Percentiles rank a stretch among this genome's conserved stretches.
Conservation (phyloP, 2,113 vertebrate genomes). For the Myanophis thanlyinensis region DNA sequence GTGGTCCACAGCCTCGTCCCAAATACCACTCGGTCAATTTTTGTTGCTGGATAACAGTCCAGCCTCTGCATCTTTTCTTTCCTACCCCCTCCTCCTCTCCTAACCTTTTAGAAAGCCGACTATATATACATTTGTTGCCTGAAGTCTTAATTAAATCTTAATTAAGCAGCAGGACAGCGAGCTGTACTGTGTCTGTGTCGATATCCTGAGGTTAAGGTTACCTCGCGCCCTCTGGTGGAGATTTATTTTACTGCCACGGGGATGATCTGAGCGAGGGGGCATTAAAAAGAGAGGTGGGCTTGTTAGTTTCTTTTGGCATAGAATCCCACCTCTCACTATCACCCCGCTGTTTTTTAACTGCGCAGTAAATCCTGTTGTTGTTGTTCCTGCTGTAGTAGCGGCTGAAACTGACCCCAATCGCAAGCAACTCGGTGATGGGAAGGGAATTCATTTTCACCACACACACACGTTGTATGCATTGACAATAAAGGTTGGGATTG, state of each 20-base stretch:
- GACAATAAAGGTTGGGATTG: no score
- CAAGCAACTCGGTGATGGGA: no score
- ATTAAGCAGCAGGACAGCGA: neutral
- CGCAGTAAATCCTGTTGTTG: neutral
- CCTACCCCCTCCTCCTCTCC: neutral
- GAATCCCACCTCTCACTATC: neutral
- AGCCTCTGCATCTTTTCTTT: neutral
- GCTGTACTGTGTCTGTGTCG: neutral
- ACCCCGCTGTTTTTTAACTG: neutral
- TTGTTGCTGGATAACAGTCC: neutral
- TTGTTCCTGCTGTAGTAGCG: neutral
- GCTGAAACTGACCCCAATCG: neutral
- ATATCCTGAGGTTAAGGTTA: slow-evolving; percentile 27
- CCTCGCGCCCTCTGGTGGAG: slow-evolving; percentile 27
- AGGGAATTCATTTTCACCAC: no score
- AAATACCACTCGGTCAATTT: neutral
- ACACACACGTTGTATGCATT: no score
- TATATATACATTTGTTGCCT: neutral
- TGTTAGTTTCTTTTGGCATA: neutral
- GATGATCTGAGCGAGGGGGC: neutral
- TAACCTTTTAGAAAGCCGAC: neutral
- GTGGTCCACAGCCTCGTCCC: neutral
- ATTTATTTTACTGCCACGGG: neutral
- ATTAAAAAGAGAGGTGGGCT: neutral
- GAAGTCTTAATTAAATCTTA: slow-evolving; percentile 12